These are phyloP conservation scores for Acronicta aceris DNA, from an alignment of 2,888 invertebrate species.

Conservation along the genomic window DNA sequence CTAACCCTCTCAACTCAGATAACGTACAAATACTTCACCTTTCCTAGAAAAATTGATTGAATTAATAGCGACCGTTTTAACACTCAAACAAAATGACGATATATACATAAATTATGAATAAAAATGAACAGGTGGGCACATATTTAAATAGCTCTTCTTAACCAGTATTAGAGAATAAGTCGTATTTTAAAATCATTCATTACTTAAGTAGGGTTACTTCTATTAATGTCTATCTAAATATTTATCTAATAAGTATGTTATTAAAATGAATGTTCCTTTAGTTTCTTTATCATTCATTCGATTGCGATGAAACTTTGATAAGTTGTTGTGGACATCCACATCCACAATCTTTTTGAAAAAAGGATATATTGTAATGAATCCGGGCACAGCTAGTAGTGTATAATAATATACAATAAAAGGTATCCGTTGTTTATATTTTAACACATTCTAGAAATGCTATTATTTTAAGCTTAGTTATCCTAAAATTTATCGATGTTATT, in stretches of 20 bases:
- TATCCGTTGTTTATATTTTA: no score
- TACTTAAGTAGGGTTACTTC: conserved; percentile 37
- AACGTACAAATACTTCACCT: conserved; percentile 53
- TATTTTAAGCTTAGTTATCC: no score
- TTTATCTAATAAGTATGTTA: background rate
- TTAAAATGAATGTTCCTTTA: no score
- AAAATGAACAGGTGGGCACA: conserved; percentile 43
- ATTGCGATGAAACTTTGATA: no score
- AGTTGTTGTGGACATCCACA: no score
- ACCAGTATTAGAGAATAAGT: conserved; percentile 30
- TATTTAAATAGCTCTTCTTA: conserved; percentile 49
- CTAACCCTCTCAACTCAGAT: conserved; percentile 50
- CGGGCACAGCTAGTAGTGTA: no score
- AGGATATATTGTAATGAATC: no score
- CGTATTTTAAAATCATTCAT: conserved; percentile 40
- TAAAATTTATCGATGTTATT: conserved; percentile 43
- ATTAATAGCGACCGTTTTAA: conserved; percentile 55
- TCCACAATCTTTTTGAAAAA: no score
- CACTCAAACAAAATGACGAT: conserved; percentile 42
- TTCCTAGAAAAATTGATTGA: conserved; percentile 55
- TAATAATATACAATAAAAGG: no score
- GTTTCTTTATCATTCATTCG: no score
- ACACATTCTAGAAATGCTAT: no score
- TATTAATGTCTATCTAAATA: conserved; percentile 16
- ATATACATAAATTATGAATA: conserved; percentile 51